Conservation (phyloP, 1,140 invertebrate genomes). For the Polypedilum vanderplanki region DNA sequence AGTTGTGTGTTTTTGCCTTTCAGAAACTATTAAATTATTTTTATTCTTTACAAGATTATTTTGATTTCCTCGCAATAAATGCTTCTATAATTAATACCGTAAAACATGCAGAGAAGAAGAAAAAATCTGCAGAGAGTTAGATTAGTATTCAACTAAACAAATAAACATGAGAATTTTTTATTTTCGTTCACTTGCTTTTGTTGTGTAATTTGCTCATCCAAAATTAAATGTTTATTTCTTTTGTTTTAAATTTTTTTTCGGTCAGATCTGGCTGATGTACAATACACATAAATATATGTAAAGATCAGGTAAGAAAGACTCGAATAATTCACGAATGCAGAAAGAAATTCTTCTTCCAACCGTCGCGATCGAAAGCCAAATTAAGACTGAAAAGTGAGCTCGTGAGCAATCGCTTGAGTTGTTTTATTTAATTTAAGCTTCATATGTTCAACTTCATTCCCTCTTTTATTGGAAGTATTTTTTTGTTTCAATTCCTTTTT, state of each 20-base stretch:
- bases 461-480: conserved; percentile 9
- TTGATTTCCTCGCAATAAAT: not conserved
- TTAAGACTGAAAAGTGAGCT: conserved; percentile 17
- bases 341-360: not conserved
- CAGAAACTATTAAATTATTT: conserved; percentile 20
- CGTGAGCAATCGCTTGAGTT: conserved; percentile 18
- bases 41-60: not conserved
- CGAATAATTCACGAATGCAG: not conserved
- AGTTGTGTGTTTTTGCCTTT: not conserved
- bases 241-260: not conserved
- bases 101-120: not conserved
- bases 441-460: not conserved
- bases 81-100: not conserved
- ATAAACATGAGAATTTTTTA: too few relatives aligned
- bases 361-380: conserved; percentile 20
- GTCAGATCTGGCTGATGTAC: not conserved
- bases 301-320: not conserved
- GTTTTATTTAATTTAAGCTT: conserved; percentile 25
- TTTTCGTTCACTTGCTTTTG: too few relatives aligned
- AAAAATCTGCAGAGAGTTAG: not conserved
- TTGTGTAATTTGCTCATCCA: too few relatives aligned
- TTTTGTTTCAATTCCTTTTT: conserved; percentile 22
- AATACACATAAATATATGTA: not conserved
- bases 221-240: not conserved
- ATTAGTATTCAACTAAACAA: not conserved